Conservation (phyloP, 2,888 invertebrate genomes). For the Phytoseiulus persimilis region DNA sequence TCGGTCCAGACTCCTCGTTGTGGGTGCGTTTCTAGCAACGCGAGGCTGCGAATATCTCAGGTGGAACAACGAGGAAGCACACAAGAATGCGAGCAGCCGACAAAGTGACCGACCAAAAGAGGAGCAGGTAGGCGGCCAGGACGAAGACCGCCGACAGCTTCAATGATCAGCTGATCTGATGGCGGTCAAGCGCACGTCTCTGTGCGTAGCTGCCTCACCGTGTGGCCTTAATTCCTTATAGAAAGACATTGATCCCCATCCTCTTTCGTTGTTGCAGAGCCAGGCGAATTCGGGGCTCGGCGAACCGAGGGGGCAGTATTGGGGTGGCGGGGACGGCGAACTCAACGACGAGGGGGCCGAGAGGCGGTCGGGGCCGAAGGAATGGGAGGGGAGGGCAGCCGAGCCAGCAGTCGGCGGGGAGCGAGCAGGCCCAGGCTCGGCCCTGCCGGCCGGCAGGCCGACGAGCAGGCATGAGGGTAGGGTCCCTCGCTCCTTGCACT, state of each 20-base stretch:
- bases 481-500: slow-evolving; percentile 5
- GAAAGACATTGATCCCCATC: slow-evolving; percentile 37
- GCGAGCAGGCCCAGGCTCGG: background rate
- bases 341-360: background rate
- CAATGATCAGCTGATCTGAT: slow-evolving; percentile 5
- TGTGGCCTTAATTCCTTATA: slow-evolving; percentile 37
- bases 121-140: background rate
- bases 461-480: background rate
- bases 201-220: background rate
- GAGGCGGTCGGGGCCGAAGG: background rate
- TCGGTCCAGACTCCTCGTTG: too few relatives aligned
- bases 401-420: background rate
- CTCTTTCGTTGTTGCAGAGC: slow-evolving; percentile 17
- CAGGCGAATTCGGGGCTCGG: background rate
- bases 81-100: background rate
- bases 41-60: background rate
- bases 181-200: background rate
- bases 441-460: background rate
- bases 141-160: background rate
- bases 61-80: background rate
- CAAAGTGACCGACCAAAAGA: background rate
- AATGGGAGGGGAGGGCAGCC: background rate
- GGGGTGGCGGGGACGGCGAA: background rate
- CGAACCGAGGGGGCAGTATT: background rate
- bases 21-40: too few relatives aligned